Evolutionary conservation across 30 jellyfish, hydroid and myxozoan genomes (phyloP), one percentile per base, ranked within the genome.

Genomic region (Cassiopea andromeda): DNA sequence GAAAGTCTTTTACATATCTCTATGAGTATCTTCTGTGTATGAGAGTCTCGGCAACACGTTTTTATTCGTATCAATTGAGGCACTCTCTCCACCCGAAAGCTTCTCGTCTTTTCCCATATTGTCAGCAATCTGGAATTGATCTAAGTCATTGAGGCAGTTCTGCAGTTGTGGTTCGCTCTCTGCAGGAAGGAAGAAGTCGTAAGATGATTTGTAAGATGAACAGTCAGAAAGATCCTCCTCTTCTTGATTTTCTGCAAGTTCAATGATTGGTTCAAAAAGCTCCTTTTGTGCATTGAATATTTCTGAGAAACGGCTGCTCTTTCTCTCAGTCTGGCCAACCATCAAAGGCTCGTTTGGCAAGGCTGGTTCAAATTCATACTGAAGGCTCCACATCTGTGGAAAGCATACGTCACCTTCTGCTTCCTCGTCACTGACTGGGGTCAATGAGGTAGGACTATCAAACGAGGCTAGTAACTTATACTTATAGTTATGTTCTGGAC

Each of bases 381-480:
- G 70, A 60, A 57, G 44, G 64, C 80, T 73, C 83, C 88, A 58
- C 46, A 87, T 43, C 72, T 87, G 94, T 12, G 94, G 94, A 47
- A 87, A 87, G 5, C 46, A 66, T 6, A 78, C 75, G 8, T 78
- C 87, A 44, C 60, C 83, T 5, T 68, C 82, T 10, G 73, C 89
- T 16, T 46, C 81, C 75, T 47, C 50, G 58, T 87, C 94, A 48
- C 68, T 87, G 10, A 81, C 81, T 1, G 82, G 81, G 57, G 87
- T 78, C 5, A 10, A 5, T 44, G 90, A 46, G 82, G 75, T 54
- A 0, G 90, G 77, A 27, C 90, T 69, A 10, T 70, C 94, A 78
- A 87, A 87, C 85, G 94, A 77, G 85, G 94, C 94, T 46, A 87
- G 76, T 19, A 87, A 79, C 84, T 79, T 87, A 19, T 78, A 89